Conservation (phyloP, 2,113 vertebrate genomes). For the Semicossyphus pulcher region DNA sequence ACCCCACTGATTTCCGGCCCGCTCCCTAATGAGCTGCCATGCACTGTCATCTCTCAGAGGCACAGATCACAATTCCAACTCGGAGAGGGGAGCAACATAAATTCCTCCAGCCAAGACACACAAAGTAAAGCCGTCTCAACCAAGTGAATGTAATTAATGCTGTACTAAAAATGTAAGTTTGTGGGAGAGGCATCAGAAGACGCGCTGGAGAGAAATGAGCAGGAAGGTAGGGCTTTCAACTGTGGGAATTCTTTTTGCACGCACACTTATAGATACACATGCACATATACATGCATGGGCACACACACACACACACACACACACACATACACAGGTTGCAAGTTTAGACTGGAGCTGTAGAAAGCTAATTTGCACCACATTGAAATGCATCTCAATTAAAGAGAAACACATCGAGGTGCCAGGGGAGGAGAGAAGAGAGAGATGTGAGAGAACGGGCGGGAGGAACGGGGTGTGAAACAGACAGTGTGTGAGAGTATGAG, state of each 20-base stretch:
- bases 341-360: conserved; percentile 77
- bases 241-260: conserved; percentile 63
- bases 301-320: neutral
- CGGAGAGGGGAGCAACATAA: conserved; percentile 3
- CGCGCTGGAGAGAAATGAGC: conserved; percentile 35
- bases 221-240: conserved; percentile 60
- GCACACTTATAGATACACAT: neutral
- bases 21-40: conserved; percentile 67
- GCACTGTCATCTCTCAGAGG: conserved; percentile 50
- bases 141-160: conserved; percentile 28
- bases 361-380: conserved; percentile 83
- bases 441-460: conserved; percentile 77
- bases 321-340: conserved; percentile 58
- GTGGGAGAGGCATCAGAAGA: conserved; percentile 55
- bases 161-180: conserved; percentile 64
- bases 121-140: conserved; percentile 36
- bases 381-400: conserved; percentile 85
- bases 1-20: conserved; percentile 51
- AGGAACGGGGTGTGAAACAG: conserved; percentile 77
- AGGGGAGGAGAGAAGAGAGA: conserved; percentile 77
- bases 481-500: conserved; percentile 75
- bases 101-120: conserved; percentile 48
- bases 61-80: conserved; percentile 61
- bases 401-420: conserved; percentile 81
- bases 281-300: conserved; percentile 3